Evolutionary conservation across 2,888 invertebrate genomes (phyloP), one percentile per base, ranked within the genome.

Genomic region (Marasmarcha lunaedactyla): DNA sequence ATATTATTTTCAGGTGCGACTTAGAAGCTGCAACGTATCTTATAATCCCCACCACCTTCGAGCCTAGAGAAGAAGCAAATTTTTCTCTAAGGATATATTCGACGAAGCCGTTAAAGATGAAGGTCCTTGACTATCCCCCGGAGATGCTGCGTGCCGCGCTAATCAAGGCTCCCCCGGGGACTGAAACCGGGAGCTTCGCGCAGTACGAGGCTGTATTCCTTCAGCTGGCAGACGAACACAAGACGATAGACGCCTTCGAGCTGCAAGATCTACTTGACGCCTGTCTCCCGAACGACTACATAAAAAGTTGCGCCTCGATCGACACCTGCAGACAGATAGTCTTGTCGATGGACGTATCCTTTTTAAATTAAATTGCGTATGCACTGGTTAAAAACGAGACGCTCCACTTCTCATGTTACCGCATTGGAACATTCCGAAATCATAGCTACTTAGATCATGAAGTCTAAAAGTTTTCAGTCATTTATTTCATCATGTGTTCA

Each of bases 261-360:
- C 81, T 96, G 3, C 95, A 95, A 67, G 96, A 96, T 63, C 73
- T 96, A 12, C 71, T 96, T 15, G 95, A 96, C 57, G 94, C 93
- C 1, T 95, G 95, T 67, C 84, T 96, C 42, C 96, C 95, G 0
- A 96, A 96, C 63, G 95, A 96, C 77, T 96, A 95, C 55, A 95
- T 96, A 49, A 96, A 95, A 62, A 95, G 95, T 54, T 95, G 95
- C 67, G 95, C 95, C 1, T 93, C 93, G 11, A 89, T 95, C 53
- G 95, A 95, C 68, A 95, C 96, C 1, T 96, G 96, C 59, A 86
- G 95, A 43, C 95, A 95, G 73, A 93, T 95, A 6, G 91, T 96
- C 13, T 85, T 95, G 1, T 90, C 95, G 5, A 87, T 95, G 79
- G 95, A 95, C 79, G 93, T 93, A 90, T 90, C 90, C 89, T 84